Base-by-base conservation (phyloP, 2,113 vertebrate species). In the Pteropus alecto region DNA sequence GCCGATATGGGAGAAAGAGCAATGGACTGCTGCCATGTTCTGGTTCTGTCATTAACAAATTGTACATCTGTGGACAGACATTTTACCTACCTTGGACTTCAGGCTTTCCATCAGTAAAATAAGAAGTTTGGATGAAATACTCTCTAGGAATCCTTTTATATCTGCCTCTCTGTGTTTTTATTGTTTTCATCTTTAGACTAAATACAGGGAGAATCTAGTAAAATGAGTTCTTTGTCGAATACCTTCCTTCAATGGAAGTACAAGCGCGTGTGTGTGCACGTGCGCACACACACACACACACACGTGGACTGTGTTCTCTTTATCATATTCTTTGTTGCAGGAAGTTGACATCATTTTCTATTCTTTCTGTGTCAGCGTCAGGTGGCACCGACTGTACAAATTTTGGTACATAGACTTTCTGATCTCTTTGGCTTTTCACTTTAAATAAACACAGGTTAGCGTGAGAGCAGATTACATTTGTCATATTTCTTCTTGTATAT, bases 401-500 rank as follows among this genome's bases (percentile, higher is more conserved):
- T 87, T 91, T 79, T 90, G 35, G 30, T 81, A 48, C 48, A 51
- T 13, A 93, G 21, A 38, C 60, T 95, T 88, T 90, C 82, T 96
- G 41, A 79, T 88, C 18, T 70, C 11, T 73, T 89, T 87, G 86
- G 2, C 48, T 96, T 96, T 95, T 86, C n/a, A 78, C 10, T 90
- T 95, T 96, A 93, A 97, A 73, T 96, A 94, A 88, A 95, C 87
- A 41, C 71, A 90, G 4, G 16, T 79, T 92, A 74, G 86, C 46
- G 56, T 71, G 38, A 95, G 14, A 87, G 18, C 9, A 73, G 21
- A 35, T 67, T 96, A 43, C 14, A 67, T 87, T 85, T 82, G 61
- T 94, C 56, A 67, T 86, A 73, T 85, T 94, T 96, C 79, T 83
- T 87, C 26, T 68, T 70, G 24, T 90, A 41, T 46, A 41, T 67